Evolutionary conservation across 2,888 invertebrate species (phyloP).

Genomic region (Heteropelma amictum): DNA sequence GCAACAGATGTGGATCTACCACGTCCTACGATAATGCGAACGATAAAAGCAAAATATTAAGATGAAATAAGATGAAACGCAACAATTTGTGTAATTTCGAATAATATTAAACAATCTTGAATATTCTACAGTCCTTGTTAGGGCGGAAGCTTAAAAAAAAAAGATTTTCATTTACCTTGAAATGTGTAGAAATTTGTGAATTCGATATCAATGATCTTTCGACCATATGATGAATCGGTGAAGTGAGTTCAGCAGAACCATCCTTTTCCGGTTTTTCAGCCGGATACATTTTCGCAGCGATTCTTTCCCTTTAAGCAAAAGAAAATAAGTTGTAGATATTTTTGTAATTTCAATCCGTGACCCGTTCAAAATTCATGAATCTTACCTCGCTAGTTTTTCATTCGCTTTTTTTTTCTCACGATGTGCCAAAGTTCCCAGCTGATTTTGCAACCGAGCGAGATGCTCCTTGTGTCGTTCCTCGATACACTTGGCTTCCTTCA

Average conservation of each 20-base stretch:
- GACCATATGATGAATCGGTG: neutral
- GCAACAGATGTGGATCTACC: conserved; percentile 68
- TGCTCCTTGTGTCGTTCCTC: conserved; percentile 70
- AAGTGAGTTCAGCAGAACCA: conserved; percentile 26
- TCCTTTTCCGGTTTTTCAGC: conserved; percentile 69
- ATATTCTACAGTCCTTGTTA: neutral
- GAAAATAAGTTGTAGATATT: neutral
- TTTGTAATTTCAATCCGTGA: too few relatives aligned
- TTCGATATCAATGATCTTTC: conserved; percentile 45
- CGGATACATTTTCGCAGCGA: conserved; percentile 61
- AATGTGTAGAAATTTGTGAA: conserved; percentile 57
- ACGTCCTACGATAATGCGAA: conserved; percentile 70
- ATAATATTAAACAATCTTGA: neutral
- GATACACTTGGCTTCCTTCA: conserved; percentile 69
- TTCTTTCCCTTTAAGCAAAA: conserved; percentile 64
- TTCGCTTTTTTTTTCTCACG: conserved; percentile 69
- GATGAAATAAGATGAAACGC: neutral
- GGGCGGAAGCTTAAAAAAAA: neutral
- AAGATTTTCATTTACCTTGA: conserved; percentile 55
- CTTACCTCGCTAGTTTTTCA: conserved; percentile 70
- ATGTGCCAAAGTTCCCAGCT: conserved; percentile 67
- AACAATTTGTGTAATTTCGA: neutral
- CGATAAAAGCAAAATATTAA: conserved; percentile 21
- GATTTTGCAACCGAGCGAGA: conserved; percentile 65
- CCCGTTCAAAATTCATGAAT: neutral